Evolutionary conservation across 2,113 vertebrate genomes (phyloP).

Genomic region (Zootoca vivipara): DNA sequence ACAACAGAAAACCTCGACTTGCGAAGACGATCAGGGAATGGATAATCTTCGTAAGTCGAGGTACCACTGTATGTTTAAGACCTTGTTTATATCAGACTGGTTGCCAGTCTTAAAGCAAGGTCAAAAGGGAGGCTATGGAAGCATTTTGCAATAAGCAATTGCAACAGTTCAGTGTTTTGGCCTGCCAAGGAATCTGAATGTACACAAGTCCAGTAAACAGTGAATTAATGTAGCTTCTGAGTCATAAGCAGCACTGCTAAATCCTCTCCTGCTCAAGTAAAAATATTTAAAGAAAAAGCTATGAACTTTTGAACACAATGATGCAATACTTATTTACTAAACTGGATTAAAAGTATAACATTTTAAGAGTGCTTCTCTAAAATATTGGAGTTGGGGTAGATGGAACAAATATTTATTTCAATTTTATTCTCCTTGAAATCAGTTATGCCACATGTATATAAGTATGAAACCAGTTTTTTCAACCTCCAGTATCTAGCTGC

Average conservation of each 20-base stretch:
- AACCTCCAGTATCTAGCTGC: constrained; percentile 52
- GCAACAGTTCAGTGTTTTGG: background rate
- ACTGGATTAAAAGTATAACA: constrained; percentile 32
- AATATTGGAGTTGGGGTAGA: constrained; percentile 43
- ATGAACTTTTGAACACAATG: constrained; percentile 52
- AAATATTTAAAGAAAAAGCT: constrained; percentile 59
- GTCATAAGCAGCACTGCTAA: constrained; percentile 4
- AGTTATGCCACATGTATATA: background rate
- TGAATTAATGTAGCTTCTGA: background rate
- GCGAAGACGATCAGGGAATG: too few relatives aligned
- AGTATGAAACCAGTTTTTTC: constrained; percentile 66
- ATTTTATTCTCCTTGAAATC: background rate
- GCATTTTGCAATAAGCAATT: background rate
- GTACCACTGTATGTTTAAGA: too few relatives aligned
- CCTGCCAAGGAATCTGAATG: background rate
- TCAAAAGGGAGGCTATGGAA: background rate
- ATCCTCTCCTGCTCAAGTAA: constrained; percentile 10
- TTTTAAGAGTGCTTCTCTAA: constrained; percentile 44
- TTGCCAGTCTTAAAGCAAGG: background rate
- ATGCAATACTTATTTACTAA: constrained; percentile 32
- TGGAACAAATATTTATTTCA: constrained; percentile 56
- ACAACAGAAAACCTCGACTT: too few relatives aligned
- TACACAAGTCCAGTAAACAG: background rate
- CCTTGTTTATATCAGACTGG: background rate
- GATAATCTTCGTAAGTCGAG: too few relatives aligned